Evolutionary conservation across 2,113 vertebrate genomes (phyloP).

Genomic region (Ictalurus furcatus): DNA sequence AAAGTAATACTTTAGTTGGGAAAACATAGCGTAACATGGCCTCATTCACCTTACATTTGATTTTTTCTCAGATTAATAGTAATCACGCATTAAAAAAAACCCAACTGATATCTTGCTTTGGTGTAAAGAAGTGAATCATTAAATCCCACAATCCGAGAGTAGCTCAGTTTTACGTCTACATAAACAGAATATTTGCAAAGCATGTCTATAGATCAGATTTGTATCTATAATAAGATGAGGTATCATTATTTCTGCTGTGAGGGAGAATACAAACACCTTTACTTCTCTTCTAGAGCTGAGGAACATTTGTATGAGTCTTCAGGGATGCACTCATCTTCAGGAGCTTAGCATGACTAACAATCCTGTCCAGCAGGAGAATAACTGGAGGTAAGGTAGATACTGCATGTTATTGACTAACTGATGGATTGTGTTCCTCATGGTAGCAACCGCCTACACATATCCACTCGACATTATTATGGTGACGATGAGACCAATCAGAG

Average conservation of each 20-base stretch:
- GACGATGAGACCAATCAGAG: neutral
- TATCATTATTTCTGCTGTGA: neutral
- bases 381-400: conserved; percentile 80
- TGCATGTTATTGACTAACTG: neutral
- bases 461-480: neutral
- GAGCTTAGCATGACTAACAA: conserved; percentile 81
- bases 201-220: neutral
- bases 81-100: neutral
- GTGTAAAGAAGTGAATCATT: neutral
- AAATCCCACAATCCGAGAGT: neutral
- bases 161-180: neutral
- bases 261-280: neutral
- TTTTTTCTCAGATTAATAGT: neutral
- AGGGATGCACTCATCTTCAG: conserved; percentile 72
- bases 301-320: conserved; percentile 69
- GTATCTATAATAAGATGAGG: neutral
- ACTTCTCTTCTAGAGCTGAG: conserved; percentile 74
- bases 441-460: neutral
- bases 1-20: neutral
- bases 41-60: neutral
- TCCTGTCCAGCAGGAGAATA: conserved; percentile 82
- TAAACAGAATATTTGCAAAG: neutral
- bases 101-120: neutral
- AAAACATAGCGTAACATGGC: neutral
- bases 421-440: neutral